These are phyloP conservation scores for Litocranius walleri DNA, from an alignment of 2,113 vertebrate species.

Conservation along the genomic window DNA sequence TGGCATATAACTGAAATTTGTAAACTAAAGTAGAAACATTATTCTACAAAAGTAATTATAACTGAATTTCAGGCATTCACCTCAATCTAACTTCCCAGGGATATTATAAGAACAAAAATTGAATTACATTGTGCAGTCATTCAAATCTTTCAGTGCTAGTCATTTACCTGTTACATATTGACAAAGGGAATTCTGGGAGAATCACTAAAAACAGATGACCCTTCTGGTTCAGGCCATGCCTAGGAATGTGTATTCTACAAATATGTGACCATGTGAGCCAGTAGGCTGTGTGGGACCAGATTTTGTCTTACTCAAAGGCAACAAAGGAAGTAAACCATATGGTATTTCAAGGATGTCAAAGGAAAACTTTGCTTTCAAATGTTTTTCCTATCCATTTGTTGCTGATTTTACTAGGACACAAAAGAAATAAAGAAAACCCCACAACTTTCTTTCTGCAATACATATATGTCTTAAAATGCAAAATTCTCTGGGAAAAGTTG, in stretches of 20 bases:
- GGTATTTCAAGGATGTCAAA: background rate
- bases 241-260: background rate
- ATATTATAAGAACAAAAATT: background rate
- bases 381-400: background rate
- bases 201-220: background rate
- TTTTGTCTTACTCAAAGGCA: background rate
- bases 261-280: background rate
- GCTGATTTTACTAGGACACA: background rate
- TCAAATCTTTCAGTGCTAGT: background rate
- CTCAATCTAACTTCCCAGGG: background rate
- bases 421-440: background rate
- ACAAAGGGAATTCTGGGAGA: background rate
- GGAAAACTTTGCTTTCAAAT: slow-evolving; percentile 11
- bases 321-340: background rate
- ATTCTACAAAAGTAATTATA: background rate
- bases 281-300: background rate
- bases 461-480: background rate
- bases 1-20: background rate
- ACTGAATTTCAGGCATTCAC: background rate
- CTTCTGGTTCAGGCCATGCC: background rate
- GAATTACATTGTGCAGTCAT: background rate
- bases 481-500: background rate
- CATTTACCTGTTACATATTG: background rate
- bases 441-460: background rate
- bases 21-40: background rate